phyloP scores from a whole-genome alignment of 2,113 vertebrate species.

The Pachycephala philippinensis region DNA sequence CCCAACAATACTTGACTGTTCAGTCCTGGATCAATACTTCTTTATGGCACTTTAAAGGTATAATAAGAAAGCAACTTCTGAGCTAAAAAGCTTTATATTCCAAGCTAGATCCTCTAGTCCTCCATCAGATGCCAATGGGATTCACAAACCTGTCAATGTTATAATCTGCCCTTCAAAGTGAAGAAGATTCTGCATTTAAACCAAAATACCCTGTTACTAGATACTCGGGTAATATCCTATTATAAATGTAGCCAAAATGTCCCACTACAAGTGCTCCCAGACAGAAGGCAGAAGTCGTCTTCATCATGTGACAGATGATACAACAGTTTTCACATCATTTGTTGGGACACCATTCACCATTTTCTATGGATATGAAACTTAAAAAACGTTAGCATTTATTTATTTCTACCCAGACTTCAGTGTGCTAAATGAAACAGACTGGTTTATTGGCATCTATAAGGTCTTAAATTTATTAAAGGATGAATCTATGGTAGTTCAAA shows the following conservation, averaged over 20 bases:
- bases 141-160: neutral
- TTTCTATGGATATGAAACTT: neutral
- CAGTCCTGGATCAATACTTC: neutral
- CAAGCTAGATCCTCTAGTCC: neutral
- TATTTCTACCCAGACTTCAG: neutral
- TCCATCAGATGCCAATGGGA: neutral
- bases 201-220: neutral
- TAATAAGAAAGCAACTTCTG: neutral
- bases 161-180: neutral
- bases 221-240: neutral
- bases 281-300: neutral
- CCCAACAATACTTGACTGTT: neutral
- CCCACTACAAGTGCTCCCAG: neutral
- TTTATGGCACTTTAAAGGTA: neutral
- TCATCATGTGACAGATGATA: neutral
- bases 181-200: neutral
- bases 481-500: neutral
- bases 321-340: neutral
- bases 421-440: neutral
- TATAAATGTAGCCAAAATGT: neutral
- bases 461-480: conserved; percentile 18
- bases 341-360: neutral
- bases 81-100: neutral
- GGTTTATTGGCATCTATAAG: neutral
- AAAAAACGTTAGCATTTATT: neutral